Conservation (phyloP, 2,888 invertebrate species). For the Galeopsomyia nigrocyanea region DNA sequence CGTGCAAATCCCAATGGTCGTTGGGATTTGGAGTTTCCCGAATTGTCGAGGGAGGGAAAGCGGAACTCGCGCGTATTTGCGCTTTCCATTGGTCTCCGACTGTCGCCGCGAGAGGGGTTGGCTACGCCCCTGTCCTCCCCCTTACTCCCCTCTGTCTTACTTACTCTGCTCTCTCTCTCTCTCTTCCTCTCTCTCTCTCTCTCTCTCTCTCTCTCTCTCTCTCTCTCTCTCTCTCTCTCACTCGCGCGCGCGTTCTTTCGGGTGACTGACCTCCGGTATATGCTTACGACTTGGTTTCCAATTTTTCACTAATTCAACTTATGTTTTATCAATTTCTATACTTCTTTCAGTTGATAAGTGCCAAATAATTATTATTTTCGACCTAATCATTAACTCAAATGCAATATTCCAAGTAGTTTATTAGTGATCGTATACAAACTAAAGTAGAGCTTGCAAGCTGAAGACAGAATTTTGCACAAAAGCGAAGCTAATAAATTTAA, state of each 20-base stretch:
- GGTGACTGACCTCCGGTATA: slow-evolving; percentile 1
- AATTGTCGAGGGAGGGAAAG: slow-evolving; percentile 47
- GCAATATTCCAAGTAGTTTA: too few species aligned
- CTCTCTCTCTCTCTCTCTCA: slow-evolving; percentile 16
- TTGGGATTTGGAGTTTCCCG: slow-evolving; percentile 53
- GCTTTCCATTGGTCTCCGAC: slow-evolving; percentile 66
- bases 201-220: slow-evolving; percentile 23
- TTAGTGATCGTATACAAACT: too few species aligned
- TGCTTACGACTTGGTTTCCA: too few species aligned
- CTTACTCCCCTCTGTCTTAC: slow-evolving; percentile 36
- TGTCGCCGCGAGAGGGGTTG: slow-evolving; percentile 57
- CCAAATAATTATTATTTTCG: too few species aligned
- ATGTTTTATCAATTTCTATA: too few species aligned
- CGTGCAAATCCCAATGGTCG: slow-evolving; percentile 34
- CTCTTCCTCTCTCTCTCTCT: slow-evolving; percentile 7
- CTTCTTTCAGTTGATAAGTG: too few species aligned
- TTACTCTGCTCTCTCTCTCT: slow-evolving; percentile 35
- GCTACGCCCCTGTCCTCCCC: slow-evolving; percentile 42
- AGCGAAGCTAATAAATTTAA: too few species aligned
- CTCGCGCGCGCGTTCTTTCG: slow-evolving; percentile 48
- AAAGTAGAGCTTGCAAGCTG: too few species aligned
- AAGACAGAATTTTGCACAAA: too few species aligned
- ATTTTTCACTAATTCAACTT: too few species aligned
- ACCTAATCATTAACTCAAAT: too few species aligned
- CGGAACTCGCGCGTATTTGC: slow-evolving; percentile 54